These are phyloP conservation scores for Rhabdomys dilectus DNA, from an alignment of 2,113 vertebrate species.

Conservation along the genomic window DNA sequence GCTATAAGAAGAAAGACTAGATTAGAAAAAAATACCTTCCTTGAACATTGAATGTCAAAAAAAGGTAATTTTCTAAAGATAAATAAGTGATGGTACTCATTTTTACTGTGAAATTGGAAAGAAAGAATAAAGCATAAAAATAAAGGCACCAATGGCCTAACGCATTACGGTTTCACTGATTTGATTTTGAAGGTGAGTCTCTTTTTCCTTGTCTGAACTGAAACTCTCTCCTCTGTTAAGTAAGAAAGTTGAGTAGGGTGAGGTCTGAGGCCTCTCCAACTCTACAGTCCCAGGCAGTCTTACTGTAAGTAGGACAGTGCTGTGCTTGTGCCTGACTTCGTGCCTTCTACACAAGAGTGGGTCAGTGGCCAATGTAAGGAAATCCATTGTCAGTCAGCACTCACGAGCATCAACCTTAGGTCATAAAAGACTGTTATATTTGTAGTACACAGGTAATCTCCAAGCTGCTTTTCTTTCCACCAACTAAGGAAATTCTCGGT, in stretches of 20 bases:
- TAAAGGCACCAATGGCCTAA: conserved; percentile 60
- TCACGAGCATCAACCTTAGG: background rate
- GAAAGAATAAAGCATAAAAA: conserved; percentile 69
- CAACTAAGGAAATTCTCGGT: background rate
- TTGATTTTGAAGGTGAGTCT: conserved; percentile 67
- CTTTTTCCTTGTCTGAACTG: conserved; percentile 52
- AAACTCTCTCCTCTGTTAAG: conserved; percentile 67
- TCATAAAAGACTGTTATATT: background rate
- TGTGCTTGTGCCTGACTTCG: background rate
- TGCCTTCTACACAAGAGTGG: background rate
- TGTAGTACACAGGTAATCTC: background rate
- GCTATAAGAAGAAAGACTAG: conserved; percentile 50
- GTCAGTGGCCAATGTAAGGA: background rate
- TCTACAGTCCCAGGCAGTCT: background rate
- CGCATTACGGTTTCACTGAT: conserved; percentile 56
- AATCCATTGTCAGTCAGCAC: background rate
- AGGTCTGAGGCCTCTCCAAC: background rate
- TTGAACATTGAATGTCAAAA: conserved; percentile 71
- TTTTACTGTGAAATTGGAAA: conserved; percentile 72
- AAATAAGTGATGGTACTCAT: conserved; percentile 67
- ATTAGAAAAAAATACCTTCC: conserved; percentile 67
- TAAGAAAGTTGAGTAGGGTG: background rate
- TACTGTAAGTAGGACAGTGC: background rate
- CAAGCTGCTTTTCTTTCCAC: background rate
- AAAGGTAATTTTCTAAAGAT: conserved; percentile 75